A percentile compares a stretch with the other conserved stretches of the same genome.
Evolutionary conservation across 2,113 vertebrate species (phyloP).

Genomic region (Mustela nigripes): DNA sequence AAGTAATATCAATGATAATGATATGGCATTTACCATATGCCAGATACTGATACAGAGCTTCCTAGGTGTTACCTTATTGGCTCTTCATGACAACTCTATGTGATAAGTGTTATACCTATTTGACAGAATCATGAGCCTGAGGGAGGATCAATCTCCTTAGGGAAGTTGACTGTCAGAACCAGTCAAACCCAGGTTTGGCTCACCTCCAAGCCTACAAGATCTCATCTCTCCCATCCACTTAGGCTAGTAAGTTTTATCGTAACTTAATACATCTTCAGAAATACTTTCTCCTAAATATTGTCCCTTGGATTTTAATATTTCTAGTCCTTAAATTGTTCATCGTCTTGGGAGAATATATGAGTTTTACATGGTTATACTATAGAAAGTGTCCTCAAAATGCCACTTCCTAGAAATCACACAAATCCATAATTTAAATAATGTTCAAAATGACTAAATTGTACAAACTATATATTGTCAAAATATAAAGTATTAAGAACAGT

Average conservation of each 20-base stretch:
- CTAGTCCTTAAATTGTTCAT: neutral
- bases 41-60: too few species aligned
- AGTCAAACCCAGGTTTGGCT: neutral
- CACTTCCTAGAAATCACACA: neutral
- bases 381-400: neutral
- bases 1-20: too few species aligned
- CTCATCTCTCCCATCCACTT: neutral
- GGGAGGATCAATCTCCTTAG: too few species aligned
- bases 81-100: neutral
- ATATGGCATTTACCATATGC: neutral
- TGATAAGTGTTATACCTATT: too few species aligned
- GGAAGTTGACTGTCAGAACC: neutral
- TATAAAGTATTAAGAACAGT: neutral
- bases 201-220: neutral
- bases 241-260: neutral
- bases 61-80: neutral
- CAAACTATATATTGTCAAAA: neutral
- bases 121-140: neutral
- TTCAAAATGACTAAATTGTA: neutral
- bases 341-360: neutral
- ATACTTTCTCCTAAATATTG: neutral
- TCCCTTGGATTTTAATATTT: neutral
- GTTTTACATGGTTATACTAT: neutral
- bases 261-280: neutral
- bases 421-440: slow-evolving; percentile 21